Evolutionary conservation across 2,888 invertebrate genomes (phyloP).

Genomic region (Synergus umbraculus): DNA sequence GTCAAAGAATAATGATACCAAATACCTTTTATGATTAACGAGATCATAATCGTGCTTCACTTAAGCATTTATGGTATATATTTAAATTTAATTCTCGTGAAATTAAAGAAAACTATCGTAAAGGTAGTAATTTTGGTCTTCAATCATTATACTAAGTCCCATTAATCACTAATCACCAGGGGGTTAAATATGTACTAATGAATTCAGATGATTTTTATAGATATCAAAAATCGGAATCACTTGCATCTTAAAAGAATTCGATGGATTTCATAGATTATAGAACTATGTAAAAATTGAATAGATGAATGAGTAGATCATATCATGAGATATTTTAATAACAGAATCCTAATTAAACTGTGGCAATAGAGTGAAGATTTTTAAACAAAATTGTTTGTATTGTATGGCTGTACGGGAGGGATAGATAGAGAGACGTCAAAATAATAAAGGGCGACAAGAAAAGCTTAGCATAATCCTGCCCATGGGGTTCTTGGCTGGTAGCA

Average conservation of each 20-base stretch:
- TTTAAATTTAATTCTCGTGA: neutral
- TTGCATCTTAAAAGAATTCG: no score
- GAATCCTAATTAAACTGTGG: neutral
- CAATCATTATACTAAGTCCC: neutral
- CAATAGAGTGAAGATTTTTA: neutral
- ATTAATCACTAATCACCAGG: slow-evolving; percentile 13
- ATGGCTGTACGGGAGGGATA: neutral
- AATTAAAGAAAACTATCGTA: neutral
- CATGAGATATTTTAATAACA: neutral
- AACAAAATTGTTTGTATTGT: neutral
- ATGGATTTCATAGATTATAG: no score
- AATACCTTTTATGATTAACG: neutral
- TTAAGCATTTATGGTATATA: neutral
- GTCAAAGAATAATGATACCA: neutral
- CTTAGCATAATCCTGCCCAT: neutral
- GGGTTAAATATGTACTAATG: neutral
- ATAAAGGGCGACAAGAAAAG: slow-evolving; percentile 10
- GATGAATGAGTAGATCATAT: no score
- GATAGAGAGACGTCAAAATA: neutral
- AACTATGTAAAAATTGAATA: no score
- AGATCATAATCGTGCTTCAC: neutral
- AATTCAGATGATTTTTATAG: neutral
- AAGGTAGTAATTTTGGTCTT: neutral
- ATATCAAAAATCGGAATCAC: no score
- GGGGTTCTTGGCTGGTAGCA: slow-evolving; percentile 17